These are phyloP conservation scores for Flexamia atlantica DNA, from an alignment of 2,888 invertebrate species.

Conservation along the genomic window DNA sequence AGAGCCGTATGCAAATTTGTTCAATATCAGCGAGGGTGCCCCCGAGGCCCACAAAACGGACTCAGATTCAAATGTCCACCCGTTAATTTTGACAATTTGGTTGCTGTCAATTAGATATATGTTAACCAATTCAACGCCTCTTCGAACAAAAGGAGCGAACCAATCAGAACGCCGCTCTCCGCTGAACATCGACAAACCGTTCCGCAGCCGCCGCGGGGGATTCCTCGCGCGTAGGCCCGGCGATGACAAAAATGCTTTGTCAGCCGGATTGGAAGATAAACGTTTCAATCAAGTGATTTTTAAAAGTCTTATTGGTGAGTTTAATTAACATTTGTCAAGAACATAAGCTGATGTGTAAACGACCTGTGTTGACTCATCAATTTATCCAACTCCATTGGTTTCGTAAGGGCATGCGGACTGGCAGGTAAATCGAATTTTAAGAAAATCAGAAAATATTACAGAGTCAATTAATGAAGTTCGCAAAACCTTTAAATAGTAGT, in stretches of 20 bases:
- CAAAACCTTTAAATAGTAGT: no score
- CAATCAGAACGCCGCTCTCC: background rate
- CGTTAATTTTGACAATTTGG: slow-evolving; percentile 45
- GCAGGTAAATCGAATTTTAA: no score
- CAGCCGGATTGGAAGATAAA: background rate
- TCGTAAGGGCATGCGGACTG: no score
- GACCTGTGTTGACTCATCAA: no score
- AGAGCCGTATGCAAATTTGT: slow-evolving; percentile 34
- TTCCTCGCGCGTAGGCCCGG: background rate
- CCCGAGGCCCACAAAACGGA: background rate
- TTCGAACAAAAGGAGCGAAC: slow-evolving; percentile 46
- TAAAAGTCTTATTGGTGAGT: no score
- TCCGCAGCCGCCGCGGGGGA: background rate
- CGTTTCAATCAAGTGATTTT: background rate
- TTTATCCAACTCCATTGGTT: no score
- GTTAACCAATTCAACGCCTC: slow-evolving; percentile 52
- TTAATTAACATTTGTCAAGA: no score
- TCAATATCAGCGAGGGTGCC: slow-evolving; percentile 32
- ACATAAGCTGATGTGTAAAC: no score
- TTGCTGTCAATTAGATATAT: slow-evolving; percentile 51
- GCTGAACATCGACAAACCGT: slow-evolving; percentile 26
- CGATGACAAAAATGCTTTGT: background rate
- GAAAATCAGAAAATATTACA: no score
- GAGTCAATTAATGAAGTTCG: no score
- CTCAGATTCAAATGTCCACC: slow-evolving; percentile 41